Base-by-base conservation (phyloP, 2,888 invertebrate genomes). In the Eumerus sabulonum region DNA sequence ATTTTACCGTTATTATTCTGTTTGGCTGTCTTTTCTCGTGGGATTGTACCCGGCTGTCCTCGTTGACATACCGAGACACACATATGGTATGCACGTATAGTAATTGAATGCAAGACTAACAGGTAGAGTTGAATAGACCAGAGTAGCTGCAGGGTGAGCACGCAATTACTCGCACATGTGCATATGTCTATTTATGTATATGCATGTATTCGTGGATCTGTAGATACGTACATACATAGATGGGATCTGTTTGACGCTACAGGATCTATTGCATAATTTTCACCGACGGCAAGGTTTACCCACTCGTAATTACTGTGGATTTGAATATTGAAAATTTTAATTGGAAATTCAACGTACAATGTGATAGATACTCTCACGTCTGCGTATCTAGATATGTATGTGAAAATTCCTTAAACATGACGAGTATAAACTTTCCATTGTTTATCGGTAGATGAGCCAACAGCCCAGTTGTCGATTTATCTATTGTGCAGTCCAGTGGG, bases 11-110 rank as follows among this genome's bases (percentile, higher is more conserved):
- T 82, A 77, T 77, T 82, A 74, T 71, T 70, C 73, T 73, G 63
- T 68, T 64, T 70, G 42, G 51, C 60, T 45, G 50, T 38, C 53
- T 57, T 11, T 44, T 47, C 83, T 84, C 86, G 84, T 87, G 87
- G 86, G 86, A 86, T 86, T 86, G 84, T 83, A 83, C 70, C 83
- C 87, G 86, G 85, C 86, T 86, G 86, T 83, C 84, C 83, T 85
- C 86, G 27, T 70, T 48, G 70, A 47, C 53, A 68, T 45, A 27
- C 17, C 17, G 3, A 27, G 27, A 2, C 27, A 27, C 27, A 27
- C 27, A 27, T 7, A 27, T 27, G 27, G n/a, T n/a, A n/a, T n/a
- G n/a, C n/a, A n/a, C n/a, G n/a, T n/a, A n/a, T 7, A 27, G 27
- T 27, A 27, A 27, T 27, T 27, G 2, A 27, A 27, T 27, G 27